These are phyloP conservation scores for Cydia fagiglandana DNA, from an alignment of 1,140 invertebrate species.

Conservation along the genomic window DNA sequence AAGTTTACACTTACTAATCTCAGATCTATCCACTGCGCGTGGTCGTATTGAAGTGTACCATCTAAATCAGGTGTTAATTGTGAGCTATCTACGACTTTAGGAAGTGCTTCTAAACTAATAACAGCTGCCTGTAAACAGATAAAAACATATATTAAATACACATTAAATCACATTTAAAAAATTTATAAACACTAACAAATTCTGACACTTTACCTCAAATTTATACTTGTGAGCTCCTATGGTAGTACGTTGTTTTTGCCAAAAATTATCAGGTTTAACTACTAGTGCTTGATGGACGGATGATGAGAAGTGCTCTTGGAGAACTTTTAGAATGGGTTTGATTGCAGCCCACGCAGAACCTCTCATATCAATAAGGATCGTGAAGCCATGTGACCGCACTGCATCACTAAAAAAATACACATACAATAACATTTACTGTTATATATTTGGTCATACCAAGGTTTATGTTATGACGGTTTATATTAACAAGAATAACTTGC, in stretches of 20 bases:
- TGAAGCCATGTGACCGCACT: conserved; percentile 92
- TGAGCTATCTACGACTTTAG: conserved; percentile 93
- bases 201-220: conserved; percentile 90
- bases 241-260: conserved; percentile 99
- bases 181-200: not conserved
- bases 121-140: conserved; percentile 92
- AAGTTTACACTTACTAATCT: conserved; percentile 81
- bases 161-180: not conserved
- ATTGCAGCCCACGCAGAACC: conserved; percentile 95
- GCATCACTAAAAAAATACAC: conserved; percentile 87
- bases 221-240: conserved; percentile 98
- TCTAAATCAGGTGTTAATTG: conserved; percentile 97
- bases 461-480: no score
- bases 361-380: conserved; percentile 97
- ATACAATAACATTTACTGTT: no score
- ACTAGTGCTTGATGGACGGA: conserved; percentile 95
- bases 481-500: no score
- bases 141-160: conserved; percentile 38
- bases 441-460: not conserved
- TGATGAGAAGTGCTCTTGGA: conserved; percentile 96
- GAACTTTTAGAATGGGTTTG: conserved; percentile 97
- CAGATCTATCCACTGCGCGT: conserved; percentile 97
- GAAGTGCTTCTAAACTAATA: conserved; percentile 95
- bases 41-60: conserved; percentile 95
- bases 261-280: conserved; percentile 99